Base-by-base conservation (phyloP, 2,888 invertebrate genomes). In the Melolontha melolontha region DNA sequence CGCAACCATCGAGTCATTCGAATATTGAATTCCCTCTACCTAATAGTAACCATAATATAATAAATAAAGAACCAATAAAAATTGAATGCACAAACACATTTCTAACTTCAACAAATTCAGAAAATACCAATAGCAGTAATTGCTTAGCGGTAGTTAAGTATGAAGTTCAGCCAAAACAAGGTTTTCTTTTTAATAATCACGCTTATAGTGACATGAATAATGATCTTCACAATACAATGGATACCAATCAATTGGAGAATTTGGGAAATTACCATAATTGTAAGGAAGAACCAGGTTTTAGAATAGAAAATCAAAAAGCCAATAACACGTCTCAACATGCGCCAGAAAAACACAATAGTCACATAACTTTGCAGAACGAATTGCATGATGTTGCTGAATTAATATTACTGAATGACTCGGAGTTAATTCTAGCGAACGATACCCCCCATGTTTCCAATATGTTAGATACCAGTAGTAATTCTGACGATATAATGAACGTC, bases 401-500 rank as follows among this genome's bases (percentile, higher is more conserved):
- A 49, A 81, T 81, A 67, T 73, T 82, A 50, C 76, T 79, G 1
- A 76, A 74, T 55, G 78, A 79, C 0, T 34, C 34, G 8, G 34
- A 10, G 6, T 6, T 34, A 2, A 34, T 34, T 34, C 6, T 34
- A 34, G 6, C 34, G 10, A 34, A 34, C 1, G 79, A 80, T 66
- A 73, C 76, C 5, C 77, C 76, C 40, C 76, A 79, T 44, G 75
- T 73, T 29, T 69, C 72, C 12, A 77, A 74, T 68, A 75, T 82
- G 27, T 70, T 82, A 62, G 82, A 83, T 70, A 80, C 80, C 49
- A 82, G 80, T 22, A 79, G 79, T 12, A 79, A 79, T 73, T 81
- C 82, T 0, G 82, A 82, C 72, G 83, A 83, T 75, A 79, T 82
- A 29, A 82, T 83, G 81, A 83, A 83, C 72, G 83, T 83, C 0